These are phyloP conservation scores for Stenolophus ochropezus DNA, from an alignment of 2,888 invertebrate species.

Conservation along the genomic window DNA sequence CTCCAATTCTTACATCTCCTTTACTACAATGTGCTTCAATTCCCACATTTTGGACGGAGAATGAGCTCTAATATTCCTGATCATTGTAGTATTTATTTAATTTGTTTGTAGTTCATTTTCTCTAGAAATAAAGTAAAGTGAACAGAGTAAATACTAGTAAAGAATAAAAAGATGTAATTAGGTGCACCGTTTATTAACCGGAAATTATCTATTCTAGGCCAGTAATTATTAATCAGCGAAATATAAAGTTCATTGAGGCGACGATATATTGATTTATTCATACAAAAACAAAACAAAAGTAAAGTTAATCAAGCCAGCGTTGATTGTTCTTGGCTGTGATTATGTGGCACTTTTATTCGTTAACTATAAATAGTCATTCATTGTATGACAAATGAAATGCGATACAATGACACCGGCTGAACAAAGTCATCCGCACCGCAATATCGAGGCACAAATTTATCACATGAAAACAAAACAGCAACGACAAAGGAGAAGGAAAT, in stretches of 20 bases:
- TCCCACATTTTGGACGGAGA: too few relatives aligned
- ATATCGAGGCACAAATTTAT: constrained; percentile 31
- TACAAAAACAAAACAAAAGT: not conserved
- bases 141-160: not conserved
- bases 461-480: constrained; percentile 43
- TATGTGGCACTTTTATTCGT: not conserved
- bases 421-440: constrained; percentile 14
- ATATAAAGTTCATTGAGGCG: not conserved
- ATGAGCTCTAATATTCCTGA: too few relatives aligned
- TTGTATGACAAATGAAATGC: not conserved
- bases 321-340: not conserved
- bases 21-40: too few relatives aligned
- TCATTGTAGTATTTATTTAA: too few relatives aligned
- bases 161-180: not conserved
- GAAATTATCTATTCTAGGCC: not conserved
- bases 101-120: too few relatives aligned
- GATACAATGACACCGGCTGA: not conserved
- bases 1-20: too few relatives aligned
- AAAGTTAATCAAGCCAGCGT: not conserved
- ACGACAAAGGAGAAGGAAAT: constrained; percentile 39
- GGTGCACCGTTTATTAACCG: not conserved
- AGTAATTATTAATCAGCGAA: not conserved
- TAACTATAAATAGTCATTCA: not conserved
- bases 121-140: not conserved
- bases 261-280: not conserved